Percentiles rank a stretch among this genome's conserved stretches.
Evolutionary conservation across 2,888 invertebrate species (phyloP).

Genomic region (Plemyria rubiginata): DNA sequence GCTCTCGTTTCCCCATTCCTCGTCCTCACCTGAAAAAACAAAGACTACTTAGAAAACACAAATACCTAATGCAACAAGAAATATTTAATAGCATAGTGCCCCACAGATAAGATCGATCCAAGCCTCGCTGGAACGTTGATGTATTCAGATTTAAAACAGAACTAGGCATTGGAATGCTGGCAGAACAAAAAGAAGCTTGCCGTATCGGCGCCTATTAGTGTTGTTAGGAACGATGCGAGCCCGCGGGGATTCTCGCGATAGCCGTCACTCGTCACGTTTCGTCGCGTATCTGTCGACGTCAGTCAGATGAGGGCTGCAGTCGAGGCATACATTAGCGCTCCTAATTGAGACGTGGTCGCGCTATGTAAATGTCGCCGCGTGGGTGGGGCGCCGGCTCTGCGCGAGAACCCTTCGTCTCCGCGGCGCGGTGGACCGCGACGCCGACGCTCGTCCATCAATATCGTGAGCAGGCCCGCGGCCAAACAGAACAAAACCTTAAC

Average conservation of each 20-base stretch:
- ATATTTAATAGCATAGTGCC: not conserved
- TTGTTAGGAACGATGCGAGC: slow-evolving; percentile 76
- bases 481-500: slow-evolving; percentile 84
- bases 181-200: slow-evolving; percentile 54
- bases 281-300: slow-evolving; percentile 77
- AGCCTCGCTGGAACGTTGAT: slow-evolving; percentile 10
- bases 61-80: not conserved
- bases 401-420: slow-evolving; percentile 53
- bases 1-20: slow-evolving; percentile 87
- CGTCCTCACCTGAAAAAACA: slow-evolving; percentile 86
- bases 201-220: slow-evolving; percentile 77
- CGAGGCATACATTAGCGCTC: slow-evolving; percentile 85
- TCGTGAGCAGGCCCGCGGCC: slow-evolving; percentile 71
- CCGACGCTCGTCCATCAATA: slow-evolving; percentile 72
- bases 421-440: slow-evolving; percentile 34
- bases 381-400: slow-evolving; percentile 69
- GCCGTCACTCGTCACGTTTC: slow-evolving; percentile 83
- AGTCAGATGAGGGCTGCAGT: slow-evolving; percentile 76
- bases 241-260: slow-evolving; percentile 73
- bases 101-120: slow-evolving; percentile 14
- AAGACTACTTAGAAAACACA: slow-evolving; percentile 30
- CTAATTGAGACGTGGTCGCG: slow-evolving; percentile 84
- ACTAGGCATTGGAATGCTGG: slow-evolving; percentile 24
- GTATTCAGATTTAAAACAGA: slow-evolving; percentile 23
- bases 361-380: slow-evolving; percentile 83